A percentile compares a stretch with the other conserved stretches of the same genome.
Conservation (phyloP, 2,888 invertebrate genomes). For the Elysia crispata region DNA sequence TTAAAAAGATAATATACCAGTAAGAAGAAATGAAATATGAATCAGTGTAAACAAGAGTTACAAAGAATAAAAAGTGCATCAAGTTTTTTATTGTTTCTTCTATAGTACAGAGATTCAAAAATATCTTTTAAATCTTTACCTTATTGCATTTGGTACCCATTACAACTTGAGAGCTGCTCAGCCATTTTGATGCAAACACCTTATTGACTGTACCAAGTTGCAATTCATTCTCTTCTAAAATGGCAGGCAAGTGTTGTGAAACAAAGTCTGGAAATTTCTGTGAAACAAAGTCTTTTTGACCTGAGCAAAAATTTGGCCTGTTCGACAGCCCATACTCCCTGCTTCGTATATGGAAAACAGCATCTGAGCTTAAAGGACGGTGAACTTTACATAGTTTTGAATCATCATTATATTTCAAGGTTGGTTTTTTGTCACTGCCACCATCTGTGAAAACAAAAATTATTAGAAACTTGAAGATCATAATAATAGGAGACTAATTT, state of each 20-base stretch:
- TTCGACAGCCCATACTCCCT: conserved; percentile 42
- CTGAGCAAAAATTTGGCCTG: not conserved
- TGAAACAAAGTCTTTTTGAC: conserved; percentile 28
- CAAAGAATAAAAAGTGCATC: no score
- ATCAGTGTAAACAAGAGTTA: no score
- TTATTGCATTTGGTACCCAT: conserved; percentile 98
- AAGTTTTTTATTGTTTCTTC: no score
- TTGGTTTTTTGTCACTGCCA: not conserved
- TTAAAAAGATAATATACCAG: no score
- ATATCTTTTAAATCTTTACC: conserved; percentile 78
- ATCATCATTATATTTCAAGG: not conserved
- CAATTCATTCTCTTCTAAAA: conserved; percentile 69
- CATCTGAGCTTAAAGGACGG: conserved; percentile 27
- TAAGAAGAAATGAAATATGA: no score
- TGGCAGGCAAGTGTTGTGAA: conserved; percentile 67
- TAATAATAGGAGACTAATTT: no score
- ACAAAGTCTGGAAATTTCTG: conserved; percentile 58
- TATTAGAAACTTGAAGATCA: no score
- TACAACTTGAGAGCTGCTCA: conserved; percentile 94
- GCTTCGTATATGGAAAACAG: not conserved
- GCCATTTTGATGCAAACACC: conserved; percentile 95
- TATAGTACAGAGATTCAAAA: no score
- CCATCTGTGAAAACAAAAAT: not conserved
- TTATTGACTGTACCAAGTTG: conserved; percentile 76
- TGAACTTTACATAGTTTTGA: conserved; percentile 17